Evolutionary conservation across 2,888 invertebrate species (phyloP).

Genomic region (Synergus laeviventris): DNA sequence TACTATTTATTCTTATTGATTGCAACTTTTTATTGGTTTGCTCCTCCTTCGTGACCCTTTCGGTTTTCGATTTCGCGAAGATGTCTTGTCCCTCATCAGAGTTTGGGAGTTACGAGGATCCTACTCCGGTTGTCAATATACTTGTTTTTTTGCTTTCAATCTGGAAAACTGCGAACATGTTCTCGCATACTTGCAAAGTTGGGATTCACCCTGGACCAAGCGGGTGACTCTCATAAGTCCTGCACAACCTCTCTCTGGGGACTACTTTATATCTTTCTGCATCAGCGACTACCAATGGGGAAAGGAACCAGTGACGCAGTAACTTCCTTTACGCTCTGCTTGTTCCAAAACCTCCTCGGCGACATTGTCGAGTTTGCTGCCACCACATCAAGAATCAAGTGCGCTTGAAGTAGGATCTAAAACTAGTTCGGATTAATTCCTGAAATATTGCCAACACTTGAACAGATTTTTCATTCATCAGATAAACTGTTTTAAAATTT

Average conservation of each 20-base stretch:
- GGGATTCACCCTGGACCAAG: neutral
- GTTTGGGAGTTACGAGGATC: constrained; percentile 30
- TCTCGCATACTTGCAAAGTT: constrained; percentile 17
- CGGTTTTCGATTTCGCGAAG: neutral
- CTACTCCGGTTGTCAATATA: constrained; percentile 6
- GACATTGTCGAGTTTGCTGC: constrained; percentile 11
- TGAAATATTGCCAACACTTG: neutral
- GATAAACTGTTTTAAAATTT: no score
- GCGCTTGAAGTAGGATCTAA: neutral
- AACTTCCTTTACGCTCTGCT: constrained; percentile 35
- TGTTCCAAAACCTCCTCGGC: constrained; percentile 16
- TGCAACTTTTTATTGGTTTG: neutral
- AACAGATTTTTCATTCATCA: neutral
- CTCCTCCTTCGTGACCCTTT: neutral
- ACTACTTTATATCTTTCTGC: constrained; percentile 36
- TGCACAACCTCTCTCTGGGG: constrained; percentile 18
- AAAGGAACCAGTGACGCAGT: constrained; percentile 28
- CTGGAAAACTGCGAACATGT: constrained; percentile 19
- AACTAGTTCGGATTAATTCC: neutral
- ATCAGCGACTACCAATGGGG: constrained; percentile 28
- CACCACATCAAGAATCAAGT: neutral
- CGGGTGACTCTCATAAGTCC: constrained; percentile 25
- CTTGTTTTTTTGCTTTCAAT: constrained; percentile 21
- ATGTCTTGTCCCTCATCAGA: constrained; percentile 8
- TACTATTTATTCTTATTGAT: neutral